phyloP scores from a whole-genome alignment of 1,140 invertebrate species.

The Brachionus rubens region DNA sequence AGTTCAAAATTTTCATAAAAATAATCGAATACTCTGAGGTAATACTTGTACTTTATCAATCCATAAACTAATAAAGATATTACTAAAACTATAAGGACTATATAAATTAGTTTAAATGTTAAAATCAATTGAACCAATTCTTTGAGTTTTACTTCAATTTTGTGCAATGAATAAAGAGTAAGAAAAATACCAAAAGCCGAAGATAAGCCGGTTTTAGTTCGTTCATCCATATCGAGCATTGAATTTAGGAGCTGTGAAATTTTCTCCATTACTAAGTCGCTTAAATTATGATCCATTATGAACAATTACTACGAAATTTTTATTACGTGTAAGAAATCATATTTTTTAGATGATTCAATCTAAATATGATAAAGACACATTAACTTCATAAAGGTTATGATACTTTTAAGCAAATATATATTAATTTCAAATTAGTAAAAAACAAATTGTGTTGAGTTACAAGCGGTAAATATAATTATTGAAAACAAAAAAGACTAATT shows the following conservation, averaged over 20 bases:
- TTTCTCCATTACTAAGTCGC: neutral
- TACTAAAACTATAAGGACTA: neutral
- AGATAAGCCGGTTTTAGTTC: neutral
- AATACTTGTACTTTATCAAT: neutral
- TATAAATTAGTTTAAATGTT: neutral
- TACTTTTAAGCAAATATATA: too few relatives aligned
- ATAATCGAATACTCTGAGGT: neutral
- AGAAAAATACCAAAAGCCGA: neutral
- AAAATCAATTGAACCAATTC: neutral
- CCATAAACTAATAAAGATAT: neutral
- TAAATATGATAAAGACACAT: too few relatives aligned
- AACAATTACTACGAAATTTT: too few relatives aligned
- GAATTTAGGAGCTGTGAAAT: neutral
- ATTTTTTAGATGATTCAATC: too few relatives aligned
- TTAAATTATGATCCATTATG: neutral
- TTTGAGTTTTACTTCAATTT: conserved; percentile 9
- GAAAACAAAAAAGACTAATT: too few relatives aligned
- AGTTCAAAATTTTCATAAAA: conserved; percentile 8
- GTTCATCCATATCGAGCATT: neutral
- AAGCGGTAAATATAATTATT: too few relatives aligned
- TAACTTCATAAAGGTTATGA: too few relatives aligned
- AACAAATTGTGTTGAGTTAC: too few relatives aligned
- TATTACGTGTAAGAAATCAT: too few relatives aligned
- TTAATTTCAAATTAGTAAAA: too few relatives aligned
- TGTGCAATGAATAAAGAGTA: conserved; percentile 11